Evolutionary conservation across 1,140 invertebrate genomes (phyloP).

Genomic region (Amphibalanus amphitrite): DNA sequence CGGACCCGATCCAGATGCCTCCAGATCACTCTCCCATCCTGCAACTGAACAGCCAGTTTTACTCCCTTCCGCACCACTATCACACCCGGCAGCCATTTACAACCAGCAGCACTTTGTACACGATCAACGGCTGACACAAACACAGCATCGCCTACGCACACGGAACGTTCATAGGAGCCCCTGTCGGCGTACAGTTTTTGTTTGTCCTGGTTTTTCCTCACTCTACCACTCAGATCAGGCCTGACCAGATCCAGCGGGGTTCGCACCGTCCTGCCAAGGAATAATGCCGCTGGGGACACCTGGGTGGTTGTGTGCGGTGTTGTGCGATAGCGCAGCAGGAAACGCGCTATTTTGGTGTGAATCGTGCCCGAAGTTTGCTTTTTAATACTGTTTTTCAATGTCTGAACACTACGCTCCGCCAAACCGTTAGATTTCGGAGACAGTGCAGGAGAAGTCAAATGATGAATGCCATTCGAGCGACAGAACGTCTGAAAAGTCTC

Average conservation of each 20-base stretch:
- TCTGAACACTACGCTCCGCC: not conserved
- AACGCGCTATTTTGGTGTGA: not conserved
- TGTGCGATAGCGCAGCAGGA: not conserved
- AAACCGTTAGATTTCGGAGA: not conserved
- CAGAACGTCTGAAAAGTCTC: not conserved
- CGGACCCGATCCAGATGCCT: not conserved
- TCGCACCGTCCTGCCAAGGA: not conserved
- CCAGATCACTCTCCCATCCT: not conserved
- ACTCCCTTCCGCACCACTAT: not conserved
- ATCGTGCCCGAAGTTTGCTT: not conserved
- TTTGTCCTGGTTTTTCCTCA: not conserved
- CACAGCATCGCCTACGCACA: not conserved
- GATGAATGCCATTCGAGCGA: not conserved
- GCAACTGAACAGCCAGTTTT: not conserved
- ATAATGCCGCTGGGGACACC: not conserved
- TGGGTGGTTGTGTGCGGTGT: not conserved
- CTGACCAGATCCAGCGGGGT: not conserved
- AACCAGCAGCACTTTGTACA: not conserved
- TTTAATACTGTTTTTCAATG: not conserved
- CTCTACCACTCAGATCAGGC: not conserved
- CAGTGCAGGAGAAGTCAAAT: not conserved
- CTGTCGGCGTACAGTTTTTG: not conserved
- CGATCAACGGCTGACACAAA: not conserved
- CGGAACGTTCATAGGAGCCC: not conserved
- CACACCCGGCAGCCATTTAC: not conserved